A percentile compares a stretch with the other conserved stretches of the same genome.
phyloP scores from a whole-genome alignment of 2,888 invertebrate species.

The Amblyteles armatorius region DNA sequence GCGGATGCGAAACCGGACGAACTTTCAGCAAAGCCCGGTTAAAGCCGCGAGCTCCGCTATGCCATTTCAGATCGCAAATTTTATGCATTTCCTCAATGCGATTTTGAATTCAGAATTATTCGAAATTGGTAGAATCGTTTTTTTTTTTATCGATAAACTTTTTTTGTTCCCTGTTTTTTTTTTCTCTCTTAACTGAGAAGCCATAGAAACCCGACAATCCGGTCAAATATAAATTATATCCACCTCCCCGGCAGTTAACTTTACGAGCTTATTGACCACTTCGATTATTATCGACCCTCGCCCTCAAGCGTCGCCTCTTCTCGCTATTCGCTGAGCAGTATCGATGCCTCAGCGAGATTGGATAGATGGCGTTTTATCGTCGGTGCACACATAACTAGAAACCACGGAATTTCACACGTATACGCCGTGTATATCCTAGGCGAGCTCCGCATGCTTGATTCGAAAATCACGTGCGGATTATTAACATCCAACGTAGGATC shows the following conservation, averaged over 20 bases:
- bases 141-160: background rate
- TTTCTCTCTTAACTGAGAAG: background rate
- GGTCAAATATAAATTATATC: background rate
- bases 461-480: background rate
- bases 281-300: slow-evolving; percentile 22
- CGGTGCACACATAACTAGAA: slow-evolving; percentile 1
- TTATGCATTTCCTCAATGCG: background rate
- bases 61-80: background rate
- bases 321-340: slow-evolving; percentile 13
- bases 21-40: background rate
- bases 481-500: background rate
- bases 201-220: background rate
- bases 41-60: background rate
- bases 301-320: slow-evolving; percentile 9
- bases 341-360: slow-evolving; percentile 25
- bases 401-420: background rate
- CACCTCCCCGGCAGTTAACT: slow-evolving; percentile 13
- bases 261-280: slow-evolving; percentile 31
- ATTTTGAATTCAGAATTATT: background rate
- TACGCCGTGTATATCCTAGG: background rate
- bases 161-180: background rate
- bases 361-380: slow-evolving; percentile 21
- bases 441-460: background rate
- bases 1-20: background rate
- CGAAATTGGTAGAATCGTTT: background rate